A percentile compares a stretch with the other conserved stretches of the same genome.
Evolutionary conservation across 2,797 vertebrate species (phyloP).

Genomic region (Odontamblyopus rebecca): DNA sequence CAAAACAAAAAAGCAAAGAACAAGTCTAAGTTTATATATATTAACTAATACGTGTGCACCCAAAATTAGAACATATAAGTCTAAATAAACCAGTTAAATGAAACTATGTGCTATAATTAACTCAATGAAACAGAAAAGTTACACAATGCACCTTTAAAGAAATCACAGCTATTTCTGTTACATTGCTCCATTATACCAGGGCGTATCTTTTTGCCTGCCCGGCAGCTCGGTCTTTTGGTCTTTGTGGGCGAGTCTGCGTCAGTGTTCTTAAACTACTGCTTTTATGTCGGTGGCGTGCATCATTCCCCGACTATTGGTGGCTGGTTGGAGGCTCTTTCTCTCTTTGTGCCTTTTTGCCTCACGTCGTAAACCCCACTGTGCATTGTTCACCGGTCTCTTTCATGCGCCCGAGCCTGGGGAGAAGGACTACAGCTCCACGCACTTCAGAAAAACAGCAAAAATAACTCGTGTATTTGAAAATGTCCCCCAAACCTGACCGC

Average conservation of each 20-base stretch:
- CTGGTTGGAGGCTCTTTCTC: too few relatives aligned
- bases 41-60: too few relatives aligned
- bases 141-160: background rate
- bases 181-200: background rate
- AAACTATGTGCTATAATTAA: too few relatives aligned
- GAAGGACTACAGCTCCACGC: background rate
- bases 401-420: background rate
- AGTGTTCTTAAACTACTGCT: background rate
- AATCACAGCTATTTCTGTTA: background rate
- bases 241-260: background rate
- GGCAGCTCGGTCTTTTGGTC: background rate
- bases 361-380: background rate
- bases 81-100: too few relatives aligned
- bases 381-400: constrained; percentile 10
- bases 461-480: background rate
- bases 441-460: too few relatives aligned
- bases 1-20: too few relatives aligned
- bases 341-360: constrained; percentile 3
- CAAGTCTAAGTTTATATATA: too few relatives aligned
- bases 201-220: background rate
- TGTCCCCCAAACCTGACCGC: background rate
- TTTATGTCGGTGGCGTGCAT: background rate
- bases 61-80: too few relatives aligned
- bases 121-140: too few relatives aligned
- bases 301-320: background rate